Percentiles rank a stretch among this genome's conserved stretches.
Conservation (phyloP, 2,113 vertebrate species). For the Trichomycterus rosablanca region DNA sequence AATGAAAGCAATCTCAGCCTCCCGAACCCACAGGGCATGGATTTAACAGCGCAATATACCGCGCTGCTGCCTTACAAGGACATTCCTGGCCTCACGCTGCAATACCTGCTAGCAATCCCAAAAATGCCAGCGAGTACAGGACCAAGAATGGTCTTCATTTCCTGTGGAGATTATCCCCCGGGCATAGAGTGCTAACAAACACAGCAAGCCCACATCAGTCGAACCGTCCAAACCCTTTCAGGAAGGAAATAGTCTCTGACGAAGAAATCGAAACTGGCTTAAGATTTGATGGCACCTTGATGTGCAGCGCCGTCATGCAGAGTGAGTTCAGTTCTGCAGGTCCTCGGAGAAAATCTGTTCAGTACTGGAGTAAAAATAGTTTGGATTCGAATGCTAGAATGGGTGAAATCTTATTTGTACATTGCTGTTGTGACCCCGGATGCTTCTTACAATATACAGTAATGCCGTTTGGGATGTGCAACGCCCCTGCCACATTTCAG, state of each 20-base stretch:
- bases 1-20: conserved; percentile 34
- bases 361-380: too few species aligned
- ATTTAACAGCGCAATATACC: conserved; percentile 32
- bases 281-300: too few species aligned
- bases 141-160: background rate
- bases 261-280: too few species aligned
- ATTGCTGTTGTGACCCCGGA: too few species aligned
- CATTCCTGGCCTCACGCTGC: conserved; percentile 20
- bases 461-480: too few species aligned
- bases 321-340: too few species aligned
- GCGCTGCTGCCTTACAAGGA: conserved; percentile 19
- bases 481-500: too few species aligned
- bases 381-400: too few species aligned
- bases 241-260: background rate
- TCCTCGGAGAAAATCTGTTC: too few species aligned
- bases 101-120: conserved; percentile 28
- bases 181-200: conserved; percentile 6
- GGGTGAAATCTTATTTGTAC: too few species aligned
- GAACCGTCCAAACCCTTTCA: background rate
- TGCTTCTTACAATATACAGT: too few species aligned
- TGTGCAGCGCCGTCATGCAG: too few species aligned
- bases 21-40: conserved; percentile 20
- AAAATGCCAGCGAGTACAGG: conserved; percentile 14
- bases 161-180: conserved; percentile 17
- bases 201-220: background rate